phyloP scores from a whole-genome alignment of 2,113 vertebrate genomes.

The Sigmodon hispidus region DNA sequence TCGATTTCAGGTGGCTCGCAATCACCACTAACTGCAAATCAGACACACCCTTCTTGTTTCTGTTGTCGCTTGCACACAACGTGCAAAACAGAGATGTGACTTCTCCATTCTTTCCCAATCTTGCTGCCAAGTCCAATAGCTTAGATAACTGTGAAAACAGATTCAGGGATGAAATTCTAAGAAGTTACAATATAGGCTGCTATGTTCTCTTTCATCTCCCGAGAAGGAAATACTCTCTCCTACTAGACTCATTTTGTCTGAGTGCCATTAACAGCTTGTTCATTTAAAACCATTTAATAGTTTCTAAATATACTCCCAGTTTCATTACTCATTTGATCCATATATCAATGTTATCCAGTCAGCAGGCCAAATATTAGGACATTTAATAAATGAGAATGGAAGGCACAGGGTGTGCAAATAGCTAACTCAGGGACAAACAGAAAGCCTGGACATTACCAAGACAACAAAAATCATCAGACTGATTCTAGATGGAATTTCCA shows the following conservation, averaged over 20 bases:
- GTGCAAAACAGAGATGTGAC: conserved; percentile 18
- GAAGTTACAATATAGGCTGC: background rate
- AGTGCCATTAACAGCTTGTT: background rate
- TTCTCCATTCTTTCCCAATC: background rate
- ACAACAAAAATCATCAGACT: background rate
- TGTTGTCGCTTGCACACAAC: background rate
- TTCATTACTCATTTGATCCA: conserved; percentile 15
- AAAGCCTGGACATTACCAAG: background rate
- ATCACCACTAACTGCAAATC: background rate
- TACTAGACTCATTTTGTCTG: background rate
- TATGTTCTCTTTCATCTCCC: background rate
- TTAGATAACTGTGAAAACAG: background rate
- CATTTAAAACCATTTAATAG: conserved; percentile 32
- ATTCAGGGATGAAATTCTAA: background rate
- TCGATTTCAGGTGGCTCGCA: background rate
- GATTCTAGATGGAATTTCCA: background rate
- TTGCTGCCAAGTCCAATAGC: background rate
- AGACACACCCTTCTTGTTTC: background rate
- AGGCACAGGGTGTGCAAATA: background rate
- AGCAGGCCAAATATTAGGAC: conserved; percentile 42
- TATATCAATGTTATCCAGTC: background rate
- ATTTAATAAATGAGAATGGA: conserved; percentile 44
- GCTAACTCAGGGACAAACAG: background rate
- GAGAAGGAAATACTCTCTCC: background rate
- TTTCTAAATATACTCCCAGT: conserved; percentile 28